Base-by-base conservation (phyloP, 2,888 invertebrate species). In the Agrochola litura region DNA sequence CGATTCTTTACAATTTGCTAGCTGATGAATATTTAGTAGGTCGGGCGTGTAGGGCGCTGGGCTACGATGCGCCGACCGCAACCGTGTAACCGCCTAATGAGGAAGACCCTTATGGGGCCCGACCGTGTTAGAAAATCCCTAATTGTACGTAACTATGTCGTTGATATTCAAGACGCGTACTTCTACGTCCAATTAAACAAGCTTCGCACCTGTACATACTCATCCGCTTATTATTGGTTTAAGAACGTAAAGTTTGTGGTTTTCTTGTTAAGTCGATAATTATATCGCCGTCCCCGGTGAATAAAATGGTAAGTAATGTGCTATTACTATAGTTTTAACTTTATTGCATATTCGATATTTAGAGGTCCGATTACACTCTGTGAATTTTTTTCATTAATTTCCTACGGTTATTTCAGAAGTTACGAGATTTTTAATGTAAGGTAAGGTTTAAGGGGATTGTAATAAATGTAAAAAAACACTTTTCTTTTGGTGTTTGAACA, bases 1-100 rank as follows among this genome's bases (percentile, higher is more conserved):
- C 91, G 89, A 91, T 92, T 92, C 91, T 92, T 94, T 94, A 93
- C 92, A 92, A 93, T 94, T 93, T 93, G 92, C 92, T 90, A 78
- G 89, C 89, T 92, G 91, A 93, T 96, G 94, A 95, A 96, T 96
- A 96, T 95, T 95, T 93, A 95, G 91, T 91, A 92, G 92, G 91
- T 90, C 88, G 89, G 89, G 86, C 88, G 86, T 89, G 88, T 87
- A 88, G 83, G 87, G 89, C 86, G 87, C 83, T 85, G 89, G 89
- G 83, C 86, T 77, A 84, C 86, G 84, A 87, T 89, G 87, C 86
- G 83, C 89, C 88, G 82, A 83, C 89, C 85, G 88, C 89, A 91
- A 83, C 88, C 94, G 88, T 95, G 95, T 95, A 91, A 83, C 90
- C 82, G 91, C 92, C 94, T 95, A 95, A 96, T 95, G 94, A 95